phyloP scores from a whole-genome alignment of 1,140 invertebrate species.

The Pachyrhynchus sulphureomaculatus region DNA sequence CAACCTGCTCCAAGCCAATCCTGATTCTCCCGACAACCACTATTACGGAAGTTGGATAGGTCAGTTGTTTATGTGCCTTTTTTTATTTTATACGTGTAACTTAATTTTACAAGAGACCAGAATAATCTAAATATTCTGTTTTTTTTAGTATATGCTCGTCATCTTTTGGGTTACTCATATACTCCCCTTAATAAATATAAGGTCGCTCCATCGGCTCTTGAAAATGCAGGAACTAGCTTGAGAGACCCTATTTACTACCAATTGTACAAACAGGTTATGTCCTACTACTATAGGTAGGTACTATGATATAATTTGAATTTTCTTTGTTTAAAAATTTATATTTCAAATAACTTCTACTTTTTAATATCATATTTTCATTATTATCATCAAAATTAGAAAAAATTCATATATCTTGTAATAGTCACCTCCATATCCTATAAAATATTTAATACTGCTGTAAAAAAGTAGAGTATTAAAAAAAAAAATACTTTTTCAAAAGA shows the following conservation, averaged over 20 bases:
- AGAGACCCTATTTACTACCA: constrained; percentile 69
- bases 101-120: no score
- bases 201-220: constrained; percentile 48
- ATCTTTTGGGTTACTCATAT: constrained; percentile 57
- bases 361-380: no score
- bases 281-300: constrained; percentile 42
- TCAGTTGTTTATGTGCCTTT: not conserved
- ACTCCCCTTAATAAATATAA: constrained; percentile 40
- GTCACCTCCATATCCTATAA: no score
- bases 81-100: no score
- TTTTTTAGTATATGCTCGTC: constrained; percentile 54
- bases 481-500: no score
- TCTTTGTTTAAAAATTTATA: not conserved
- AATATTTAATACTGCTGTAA: no score
- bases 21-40: constrained; percentile 62
- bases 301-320: no score
- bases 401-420: no score
- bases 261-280: constrained; percentile 58
- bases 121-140: not conserved
- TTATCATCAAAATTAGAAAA: no score
- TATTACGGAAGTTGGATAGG: constrained; percentile 62
- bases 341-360: no score
- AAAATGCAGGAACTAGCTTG: constrained; percentile 60
- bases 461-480: no score
- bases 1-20: constrained; percentile 66